Evolutionary conservation across 2,113 vertebrate species (phyloP), one percentile per base, ranked within the genome.

Genomic region (Cyprinodon tularosa): DNA sequence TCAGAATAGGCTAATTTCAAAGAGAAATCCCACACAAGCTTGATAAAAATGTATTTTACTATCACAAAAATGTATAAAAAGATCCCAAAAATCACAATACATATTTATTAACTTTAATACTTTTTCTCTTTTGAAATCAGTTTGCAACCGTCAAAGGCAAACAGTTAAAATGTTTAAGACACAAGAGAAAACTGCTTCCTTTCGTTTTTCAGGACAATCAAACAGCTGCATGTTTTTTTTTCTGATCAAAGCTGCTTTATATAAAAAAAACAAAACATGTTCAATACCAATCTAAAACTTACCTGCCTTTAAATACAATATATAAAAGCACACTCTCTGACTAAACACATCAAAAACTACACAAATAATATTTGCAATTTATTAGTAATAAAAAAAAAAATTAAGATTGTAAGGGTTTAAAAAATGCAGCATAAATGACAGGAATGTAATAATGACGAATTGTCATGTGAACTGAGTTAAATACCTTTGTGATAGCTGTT

Each of bases 101-200:
- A 6, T 2, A 50, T n/a, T 22, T 3, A 14, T 86, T 84, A 83
- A 71, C 57, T 84, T 65, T 75, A 44, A 84, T 75, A 50, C 40
- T 40, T 42, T 8, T 74, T 17, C 36, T 73, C 78, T 72, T 66
- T 71, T 66, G 3, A 70, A 74, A 83, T 72, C 22, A 40, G 53
- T 86, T 74, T 62, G 69, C 84, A 37, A 15, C 42, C 74, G 36
- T 62, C 66, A 83, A 92, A 89, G 82, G 89, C 86, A 81, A 82
- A 82, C 59, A 72, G 57, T 78, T 62, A 83, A n/a, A 83, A 74
- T 69, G 73, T 66, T 0, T 84, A 92, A 89, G 84, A 90, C 82
- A 84, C 81, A 76, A 77, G 78, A 53, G 60, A 40, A 6, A 47
- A 81, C 47, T 68, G 29, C 66, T 76, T 75, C 53, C 50, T 37